Evolutionary conservation across 2,797 vertebrate genomes (phyloP).

Genomic region (Galaxias olidus): DNA sequence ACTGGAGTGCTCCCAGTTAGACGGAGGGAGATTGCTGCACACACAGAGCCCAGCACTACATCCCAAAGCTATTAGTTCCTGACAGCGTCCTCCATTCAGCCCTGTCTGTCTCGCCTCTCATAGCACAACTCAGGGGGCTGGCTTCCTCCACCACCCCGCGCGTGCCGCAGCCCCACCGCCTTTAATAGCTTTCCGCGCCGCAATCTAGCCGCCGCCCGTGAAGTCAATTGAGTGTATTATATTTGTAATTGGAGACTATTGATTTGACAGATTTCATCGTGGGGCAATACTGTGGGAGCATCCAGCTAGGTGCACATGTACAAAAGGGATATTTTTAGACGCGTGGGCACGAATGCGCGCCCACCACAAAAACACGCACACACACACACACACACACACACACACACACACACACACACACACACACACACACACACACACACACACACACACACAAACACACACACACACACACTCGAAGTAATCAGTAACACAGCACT

Average conservation of each 20-base stretch:
- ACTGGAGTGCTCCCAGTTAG: constrained; percentile 15
- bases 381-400: constrained; percentile 12
- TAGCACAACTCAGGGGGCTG: constrained; percentile 49
- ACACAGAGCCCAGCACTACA: constrained; percentile 55
- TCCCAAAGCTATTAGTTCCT: constrained; percentile 74
- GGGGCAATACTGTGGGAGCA: constrained; percentile 60
- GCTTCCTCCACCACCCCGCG: constrained; percentile 34
- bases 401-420: constrained; percentile 12
- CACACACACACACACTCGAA: not conserved
- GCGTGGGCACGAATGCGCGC: not conserved
- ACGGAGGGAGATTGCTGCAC: constrained; percentile 65
- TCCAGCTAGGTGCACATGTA: constrained; percentile 33
- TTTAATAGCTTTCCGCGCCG: constrained; percentile 72
- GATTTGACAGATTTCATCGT: constrained; percentile 68
- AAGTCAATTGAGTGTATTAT: constrained; percentile 75
- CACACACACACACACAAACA: too few species aligned
- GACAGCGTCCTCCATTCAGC: constrained; percentile 68
- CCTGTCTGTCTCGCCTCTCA: constrained; percentile 35
- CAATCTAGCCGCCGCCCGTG: constrained; percentile 61
- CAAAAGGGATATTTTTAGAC: constrained; percentile 1
- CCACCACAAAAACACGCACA: constrained; percentile 7
- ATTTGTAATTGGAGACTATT: constrained; percentile 74
- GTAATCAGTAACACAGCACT: too few species aligned
- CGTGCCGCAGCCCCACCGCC: constrained; percentile 44
- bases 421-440: constrained; percentile 17